phyloP scores from a whole-genome alignment of 35 echinoderm and acorn worm species.

The Holothuria glaberrima region DNA sequence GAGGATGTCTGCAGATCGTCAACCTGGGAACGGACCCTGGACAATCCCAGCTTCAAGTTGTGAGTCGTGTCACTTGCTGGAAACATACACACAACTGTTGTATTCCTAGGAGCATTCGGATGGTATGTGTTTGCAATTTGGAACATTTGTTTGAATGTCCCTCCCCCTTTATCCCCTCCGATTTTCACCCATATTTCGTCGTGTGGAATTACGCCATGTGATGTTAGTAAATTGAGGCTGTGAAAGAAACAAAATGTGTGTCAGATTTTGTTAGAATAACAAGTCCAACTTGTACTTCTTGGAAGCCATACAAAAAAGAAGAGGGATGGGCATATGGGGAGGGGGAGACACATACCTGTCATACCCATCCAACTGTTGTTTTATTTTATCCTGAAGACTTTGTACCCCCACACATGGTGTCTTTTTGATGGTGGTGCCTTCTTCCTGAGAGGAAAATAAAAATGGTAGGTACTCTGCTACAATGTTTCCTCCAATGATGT shows the following conservation, averaged over 20 bases:
- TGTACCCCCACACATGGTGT: background rate
- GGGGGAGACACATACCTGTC: background rate
- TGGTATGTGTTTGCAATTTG: constrained; percentile 42
- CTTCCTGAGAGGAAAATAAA: background rate
- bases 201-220: constrained; percentile 36
- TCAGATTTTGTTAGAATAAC: background rate
- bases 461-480: constrained; percentile 7
- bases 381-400: background rate
- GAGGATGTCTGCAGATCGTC: background rate
- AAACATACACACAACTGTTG: constrained; percentile 35
- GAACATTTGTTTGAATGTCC: constrained; percentile 70
- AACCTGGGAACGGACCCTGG: background rate
- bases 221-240: background rate
- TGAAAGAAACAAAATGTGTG: background rate
- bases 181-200: constrained; percentile 65
- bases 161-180: constrained; percentile 61
- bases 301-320: background rate
- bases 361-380: background rate
- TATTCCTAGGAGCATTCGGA: constrained; percentile 58
- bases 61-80: constrained; percentile 9
- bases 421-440: background rate
- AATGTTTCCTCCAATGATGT: constrained; percentile 17
- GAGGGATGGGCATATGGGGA: background rate
- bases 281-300: background rate
- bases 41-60: constrained; percentile 37